phyloP scores from a whole-genome alignment of 2,797 vertebrate genomes.

The Australoheros facetus region DNA sequence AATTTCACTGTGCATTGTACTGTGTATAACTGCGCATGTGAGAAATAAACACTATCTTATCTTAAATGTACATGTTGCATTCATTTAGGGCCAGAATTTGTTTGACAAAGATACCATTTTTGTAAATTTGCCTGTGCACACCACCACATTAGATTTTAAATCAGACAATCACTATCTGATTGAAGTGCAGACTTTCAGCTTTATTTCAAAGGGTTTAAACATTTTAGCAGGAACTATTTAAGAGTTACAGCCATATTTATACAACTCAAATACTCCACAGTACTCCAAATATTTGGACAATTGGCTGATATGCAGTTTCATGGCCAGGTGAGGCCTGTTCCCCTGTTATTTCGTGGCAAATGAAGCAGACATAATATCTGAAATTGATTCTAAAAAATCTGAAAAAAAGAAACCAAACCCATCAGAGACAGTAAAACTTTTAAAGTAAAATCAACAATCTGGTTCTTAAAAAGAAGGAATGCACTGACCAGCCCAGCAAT shows the following conservation, averaged over 20 bases:
- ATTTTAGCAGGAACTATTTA: neutral
- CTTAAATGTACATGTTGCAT: neutral
- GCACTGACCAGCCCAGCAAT: neutral
- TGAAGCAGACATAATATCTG: neutral
- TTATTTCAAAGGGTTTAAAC: neutral
- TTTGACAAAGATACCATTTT: neutral
- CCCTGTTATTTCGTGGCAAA: neutral
- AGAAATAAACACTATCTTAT: too few relatives aligned
- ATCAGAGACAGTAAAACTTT: neutral
- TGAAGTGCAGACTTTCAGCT: neutral
- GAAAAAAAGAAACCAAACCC: neutral
- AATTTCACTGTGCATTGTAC: too few relatives aligned
- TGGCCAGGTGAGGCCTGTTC: neutral
- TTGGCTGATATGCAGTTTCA: neutral
- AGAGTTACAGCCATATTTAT: neutral
- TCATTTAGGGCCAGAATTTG: neutral
- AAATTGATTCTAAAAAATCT: neutral
- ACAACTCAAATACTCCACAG: neutral
- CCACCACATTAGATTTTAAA: neutral
- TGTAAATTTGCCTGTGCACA: neutral
- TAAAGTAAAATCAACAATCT: rapidly evolving
- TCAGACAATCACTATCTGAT: neutral
- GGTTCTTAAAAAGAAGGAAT: neutral
- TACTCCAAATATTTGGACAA: neutral
- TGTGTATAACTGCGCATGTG: too few relatives aligned